A percentile compares a stretch with the other conserved stretches of the same genome.
These are phyloP conservation scores for Lycophotia porphyrea DNA, from an alignment of 2,888 invertebrate genomes.

Conservation along the genomic window DNA sequence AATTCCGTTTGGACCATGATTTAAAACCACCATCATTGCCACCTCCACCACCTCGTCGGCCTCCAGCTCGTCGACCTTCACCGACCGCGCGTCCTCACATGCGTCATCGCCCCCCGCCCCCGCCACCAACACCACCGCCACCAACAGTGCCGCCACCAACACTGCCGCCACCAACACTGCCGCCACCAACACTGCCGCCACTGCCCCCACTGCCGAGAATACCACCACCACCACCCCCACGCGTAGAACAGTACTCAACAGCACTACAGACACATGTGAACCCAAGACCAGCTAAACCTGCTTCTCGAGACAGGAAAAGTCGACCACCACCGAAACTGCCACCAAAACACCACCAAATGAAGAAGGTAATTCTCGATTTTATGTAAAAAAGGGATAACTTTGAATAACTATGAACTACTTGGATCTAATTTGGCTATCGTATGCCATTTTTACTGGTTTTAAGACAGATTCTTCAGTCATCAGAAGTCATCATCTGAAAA, in stretches of 20 bases:
- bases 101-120: neutral
- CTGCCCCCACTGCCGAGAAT: neutral
- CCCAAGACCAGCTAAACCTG: neutral
- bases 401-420: neutral
- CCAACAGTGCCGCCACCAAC: neutral
- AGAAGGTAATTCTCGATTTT: constrained; percentile 29
- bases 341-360: neutral
- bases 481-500: neutral
- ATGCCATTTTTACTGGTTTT: neutral
- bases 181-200: neutral
- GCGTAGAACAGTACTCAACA: neutral
- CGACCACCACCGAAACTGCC: constrained; percentile 15
- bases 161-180: neutral
- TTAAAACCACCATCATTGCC: neutral
- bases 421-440: neutral
- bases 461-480: neutral
- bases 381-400: neutral
- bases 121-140: fast-evolving
- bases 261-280: neutral
- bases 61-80: neutral
- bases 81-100: fast-evolving
- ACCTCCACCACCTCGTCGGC: constrained; percentile 10
- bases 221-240: constrained; percentile 25
- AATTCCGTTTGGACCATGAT: neutral
- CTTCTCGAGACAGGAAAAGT: neutral